A percentile compares a stretch with the other conserved stretches of the same genome.
phyloP scores from a whole-genome alignment of 1,140 invertebrate species.

The Tetragnatha versicolor region DNA sequence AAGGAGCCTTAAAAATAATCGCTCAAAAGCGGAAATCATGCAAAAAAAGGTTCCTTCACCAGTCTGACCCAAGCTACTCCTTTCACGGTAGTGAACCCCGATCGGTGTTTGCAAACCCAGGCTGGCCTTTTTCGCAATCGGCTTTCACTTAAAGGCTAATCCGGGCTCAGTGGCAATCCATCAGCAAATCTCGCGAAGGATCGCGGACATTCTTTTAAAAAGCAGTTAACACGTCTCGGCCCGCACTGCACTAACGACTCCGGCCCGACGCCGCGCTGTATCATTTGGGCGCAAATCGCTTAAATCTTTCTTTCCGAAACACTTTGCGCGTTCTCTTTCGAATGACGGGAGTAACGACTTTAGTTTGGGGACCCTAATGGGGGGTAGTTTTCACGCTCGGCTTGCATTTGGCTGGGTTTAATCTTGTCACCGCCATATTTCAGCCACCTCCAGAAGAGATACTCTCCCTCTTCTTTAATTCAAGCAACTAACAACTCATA shows the following conservation, averaged over 20 bases:
- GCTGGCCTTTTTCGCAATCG: too few species aligned
- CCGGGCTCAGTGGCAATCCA: too few species aligned
- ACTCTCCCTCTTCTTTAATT: too few species aligned
- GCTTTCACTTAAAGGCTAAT: too few species aligned
- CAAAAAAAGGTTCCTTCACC: too few species aligned
- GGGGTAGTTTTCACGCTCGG: conserved; percentile 26
- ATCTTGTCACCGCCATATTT: conserved; percentile 38
- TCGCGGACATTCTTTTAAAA: conserved; percentile 37
- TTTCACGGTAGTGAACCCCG: too few species aligned
- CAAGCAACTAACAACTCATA: too few species aligned
- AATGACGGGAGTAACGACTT: conserved; percentile 44
- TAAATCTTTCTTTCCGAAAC: conserved; percentile 45
- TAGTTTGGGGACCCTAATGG: conserved; percentile 20
- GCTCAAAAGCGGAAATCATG: too few species aligned
- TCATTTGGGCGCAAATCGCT: conserved; percentile 40
- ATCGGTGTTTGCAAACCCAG: too few species aligned
- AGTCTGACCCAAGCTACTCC: too few species aligned
- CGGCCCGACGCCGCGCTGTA: conserved; percentile 4
- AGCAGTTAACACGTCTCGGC: conserved; percentile 22
- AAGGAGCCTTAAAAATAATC: too few species aligned
- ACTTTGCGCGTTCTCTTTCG: conserved; percentile 39
- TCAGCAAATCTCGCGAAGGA: too few species aligned
- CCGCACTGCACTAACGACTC: background rate
- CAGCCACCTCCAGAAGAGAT: background rate
- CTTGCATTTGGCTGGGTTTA: conserved; percentile 13